Conservation (phyloP, 2,888 invertebrate genomes). For the Oeneis ivallda region DNA sequence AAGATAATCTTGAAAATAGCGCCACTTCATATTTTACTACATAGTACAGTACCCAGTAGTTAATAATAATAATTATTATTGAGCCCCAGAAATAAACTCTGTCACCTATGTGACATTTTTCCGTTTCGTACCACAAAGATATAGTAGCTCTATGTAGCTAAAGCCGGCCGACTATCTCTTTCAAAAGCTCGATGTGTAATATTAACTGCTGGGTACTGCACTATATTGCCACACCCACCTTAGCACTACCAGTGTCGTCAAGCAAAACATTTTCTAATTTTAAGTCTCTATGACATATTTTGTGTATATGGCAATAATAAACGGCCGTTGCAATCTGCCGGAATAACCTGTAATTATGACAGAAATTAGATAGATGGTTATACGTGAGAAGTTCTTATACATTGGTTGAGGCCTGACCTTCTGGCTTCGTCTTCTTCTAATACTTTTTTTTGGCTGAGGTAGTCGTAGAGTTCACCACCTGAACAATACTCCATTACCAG, state of each 20-base stretch:
- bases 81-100: too few relatives aligned
- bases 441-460: conserved; percentile 95
- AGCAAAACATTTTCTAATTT: conserved; percentile 97
- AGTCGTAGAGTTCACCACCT: conserved; percentile 99
- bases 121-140: too few relatives aligned
- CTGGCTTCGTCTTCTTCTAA: conserved; percentile 95
- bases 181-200: too few relatives aligned
- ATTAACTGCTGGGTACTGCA: too few relatives aligned
- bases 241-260: conserved; percentile 96
- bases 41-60: neutral
- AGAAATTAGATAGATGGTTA: conserved; percentile 15
- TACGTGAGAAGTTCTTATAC: conserved; percentile 2
- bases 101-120: too few relatives aligned
- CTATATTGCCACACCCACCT: conserved; percentile 80
- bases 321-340: conserved; percentile 98
- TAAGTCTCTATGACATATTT: conserved; percentile 97
- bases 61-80: too few relatives aligned
- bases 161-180: too few relatives aligned
- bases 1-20: neutral
- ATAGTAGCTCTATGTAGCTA: too few relatives aligned
- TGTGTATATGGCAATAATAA: conserved; percentile 99
- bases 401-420: conserved; percentile 53
- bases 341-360: conserved; percentile 86
- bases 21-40: neutral
- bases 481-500: conserved; percentile 99